These are phyloP conservation scores for Hedya salicella DNA, from an alignment of 2,888 invertebrate genomes.

Conservation along the genomic window DNA sequence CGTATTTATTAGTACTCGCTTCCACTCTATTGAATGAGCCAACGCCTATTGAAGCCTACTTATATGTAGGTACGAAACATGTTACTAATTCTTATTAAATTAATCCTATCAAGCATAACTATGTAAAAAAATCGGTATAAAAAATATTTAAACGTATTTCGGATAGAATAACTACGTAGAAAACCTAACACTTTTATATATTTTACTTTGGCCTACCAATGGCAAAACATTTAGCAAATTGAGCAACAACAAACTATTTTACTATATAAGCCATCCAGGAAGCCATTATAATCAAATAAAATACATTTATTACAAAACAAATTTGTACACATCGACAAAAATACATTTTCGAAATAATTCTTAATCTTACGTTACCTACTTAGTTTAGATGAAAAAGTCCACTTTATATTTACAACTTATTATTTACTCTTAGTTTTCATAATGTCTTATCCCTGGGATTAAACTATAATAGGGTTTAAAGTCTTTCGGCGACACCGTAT, in stretches of 20 bases:
- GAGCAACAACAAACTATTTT: constrained; percentile 72
- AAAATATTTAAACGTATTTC: constrained; percentile 20
- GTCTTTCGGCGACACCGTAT: constrained; percentile 51
- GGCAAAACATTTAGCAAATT: constrained; percentile 80
- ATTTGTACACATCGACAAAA: constrained; percentile 61
- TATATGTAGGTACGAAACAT: constrained; percentile 1
- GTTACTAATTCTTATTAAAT: constrained; percentile 42
- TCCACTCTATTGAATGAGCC: neutral
- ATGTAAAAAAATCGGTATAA: constrained; percentile 28
- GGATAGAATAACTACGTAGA: constrained; percentile 47
- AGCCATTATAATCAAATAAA: constrained; percentile 54
- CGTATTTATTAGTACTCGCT: too few relatives aligned
- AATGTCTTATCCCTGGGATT: constrained; percentile 1
- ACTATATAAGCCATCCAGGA: constrained; percentile 65
- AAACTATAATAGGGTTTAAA: constrained; percentile 14
- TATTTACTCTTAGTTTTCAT: constrained; percentile 53
- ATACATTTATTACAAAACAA: constrained; percentile 51
- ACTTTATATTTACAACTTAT: constrained; percentile 64
- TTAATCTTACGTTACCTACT: constrained; percentile 48
- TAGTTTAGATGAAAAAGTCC: constrained; percentile 47
- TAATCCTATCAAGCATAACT: constrained; percentile 46
- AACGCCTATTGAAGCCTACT: neutral
- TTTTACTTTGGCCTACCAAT: constrained; percentile 51
- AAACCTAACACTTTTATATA: constrained; percentile 56
- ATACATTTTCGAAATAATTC: constrained; percentile 61